phyloP scores from a whole-genome alignment of 2,888 invertebrate genomes.

The Willowsia nigromaculata region DNA sequence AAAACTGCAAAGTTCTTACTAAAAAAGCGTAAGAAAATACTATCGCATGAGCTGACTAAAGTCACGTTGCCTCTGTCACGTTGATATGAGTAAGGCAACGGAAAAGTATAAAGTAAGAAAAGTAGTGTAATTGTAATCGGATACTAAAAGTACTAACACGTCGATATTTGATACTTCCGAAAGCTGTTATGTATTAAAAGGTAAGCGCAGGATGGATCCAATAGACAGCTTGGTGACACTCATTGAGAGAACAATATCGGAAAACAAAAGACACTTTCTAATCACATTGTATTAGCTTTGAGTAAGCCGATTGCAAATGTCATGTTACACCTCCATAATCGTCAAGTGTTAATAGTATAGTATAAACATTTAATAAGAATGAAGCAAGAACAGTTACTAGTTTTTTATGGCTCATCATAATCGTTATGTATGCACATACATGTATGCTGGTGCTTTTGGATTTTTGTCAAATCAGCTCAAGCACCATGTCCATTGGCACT shows the following conservation, averaged over 20 bases:
- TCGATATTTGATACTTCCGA: not conserved
- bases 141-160: not conserved
- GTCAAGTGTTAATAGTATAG: too few species aligned
- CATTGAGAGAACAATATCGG: not conserved
- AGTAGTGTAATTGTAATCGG: not conserved
- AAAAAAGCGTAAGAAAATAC: not conserved
- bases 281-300: not conserved
- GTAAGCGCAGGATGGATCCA: not conserved
- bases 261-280: not conserved
- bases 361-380: too few species aligned
- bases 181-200: not conserved
- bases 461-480: too few species aligned
- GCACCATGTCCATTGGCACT: too few species aligned
- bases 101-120: not conserved
- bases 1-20: not conserved
- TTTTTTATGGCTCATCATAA: too few species aligned
- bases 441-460: too few species aligned
- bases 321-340: too few species aligned
- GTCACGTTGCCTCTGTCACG: not conserved
- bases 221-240: slow-evolving; percentile 5
- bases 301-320: not conserved
- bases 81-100: not conserved
- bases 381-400: too few species aligned
- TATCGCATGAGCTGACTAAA: not conserved
- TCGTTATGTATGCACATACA: too few species aligned